Conservation (phyloP, 2,797 vertebrate genomes). For the Hyperoplus immaculatus region DNA sequence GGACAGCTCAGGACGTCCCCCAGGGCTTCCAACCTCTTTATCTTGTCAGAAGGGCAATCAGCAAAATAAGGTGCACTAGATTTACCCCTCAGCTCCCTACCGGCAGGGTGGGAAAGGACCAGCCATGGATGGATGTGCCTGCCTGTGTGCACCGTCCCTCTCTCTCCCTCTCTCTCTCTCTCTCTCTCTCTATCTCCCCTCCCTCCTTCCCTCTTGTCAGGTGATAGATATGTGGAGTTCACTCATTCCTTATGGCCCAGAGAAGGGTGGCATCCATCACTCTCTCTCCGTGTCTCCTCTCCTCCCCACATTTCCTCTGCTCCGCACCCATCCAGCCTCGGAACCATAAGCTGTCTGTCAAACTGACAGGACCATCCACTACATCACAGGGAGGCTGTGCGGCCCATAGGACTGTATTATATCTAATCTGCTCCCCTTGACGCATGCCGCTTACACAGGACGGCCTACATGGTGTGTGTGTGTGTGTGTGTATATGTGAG, state of each 20-base stretch:
- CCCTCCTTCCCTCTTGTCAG: conserved; percentile 41
- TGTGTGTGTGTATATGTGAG: conserved; percentile 7
- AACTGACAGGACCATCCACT: conserved; percentile 77
- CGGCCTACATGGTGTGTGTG: conserved; percentile 27
- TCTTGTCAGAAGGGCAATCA: conserved; percentile 80
- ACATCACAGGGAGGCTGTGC: conserved; percentile 73
- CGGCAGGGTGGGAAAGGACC: conserved; percentile 20
- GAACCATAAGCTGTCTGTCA: conserved; percentile 75
- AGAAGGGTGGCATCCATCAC: conserved; percentile 81
- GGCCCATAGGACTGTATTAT: conserved; percentile 84
- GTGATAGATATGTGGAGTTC: conserved; percentile 81
- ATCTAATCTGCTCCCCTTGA: conserved; percentile 79
- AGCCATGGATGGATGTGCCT: conserved; percentile 21
- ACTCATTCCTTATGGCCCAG: conserved; percentile 78
- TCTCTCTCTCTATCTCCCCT: conserved; percentile 31
- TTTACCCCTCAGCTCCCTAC: conserved; percentile 64
- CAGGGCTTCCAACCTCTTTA: conserved; percentile 62
- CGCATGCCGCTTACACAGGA: conserved; percentile 64
- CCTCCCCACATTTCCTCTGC: conserved; percentile 32
- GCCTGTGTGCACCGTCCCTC: conserved; percentile 11
- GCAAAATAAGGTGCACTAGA: conserved; percentile 75
- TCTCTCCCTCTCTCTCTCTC: conserved; percentile 9
- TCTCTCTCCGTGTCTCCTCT: conserved; percentile 28
- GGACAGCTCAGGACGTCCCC: conserved; percentile 55
- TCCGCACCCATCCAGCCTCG: conserved; percentile 47